These are phyloP conservation scores for Bellardia pandia DNA, from an alignment of 2,888 invertebrate species.

Conservation along the genomic window DNA sequence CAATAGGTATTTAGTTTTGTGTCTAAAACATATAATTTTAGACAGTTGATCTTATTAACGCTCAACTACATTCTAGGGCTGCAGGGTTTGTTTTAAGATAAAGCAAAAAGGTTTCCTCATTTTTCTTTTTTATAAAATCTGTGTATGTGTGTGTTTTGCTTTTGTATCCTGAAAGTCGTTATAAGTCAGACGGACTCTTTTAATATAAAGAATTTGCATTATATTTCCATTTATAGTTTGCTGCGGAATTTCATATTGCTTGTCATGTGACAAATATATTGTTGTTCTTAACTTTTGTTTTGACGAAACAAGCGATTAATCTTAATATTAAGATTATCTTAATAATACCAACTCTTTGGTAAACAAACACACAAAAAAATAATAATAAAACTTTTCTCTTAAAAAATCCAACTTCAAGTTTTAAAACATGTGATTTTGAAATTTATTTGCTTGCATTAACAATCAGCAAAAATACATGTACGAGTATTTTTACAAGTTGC, in stretches of 20 bases:
- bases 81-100: not conserved
- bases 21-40: too few species aligned
- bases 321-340: slow-evolving; percentile 41
- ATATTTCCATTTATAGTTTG: not conserved
- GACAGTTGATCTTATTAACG: too few species aligned
- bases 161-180: slow-evolving; percentile 2
- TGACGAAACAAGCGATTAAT: slow-evolving; percentile 42
- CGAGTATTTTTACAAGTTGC: not conserved
- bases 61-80: too few species aligned
- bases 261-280: not conserved
- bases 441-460: not conserved
- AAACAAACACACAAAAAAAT: not conserved
- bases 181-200: slow-evolving; percentile 1
- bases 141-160: not conserved
- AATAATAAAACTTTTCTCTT: slow-evolving; percentile 30
- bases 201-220: slow-evolving; percentile 13
- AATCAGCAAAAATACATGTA: not conserved
- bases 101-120: not conserved
- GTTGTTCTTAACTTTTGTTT: not conserved
- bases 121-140: not conserved
- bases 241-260: not conserved
- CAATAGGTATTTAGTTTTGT: too few species aligned
- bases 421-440: not conserved
- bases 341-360: slow-evolving; percentile 20
- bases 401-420: not conserved